Evolutionary conservation across 1,140 invertebrate genomes (phyloP).

Genomic region (Aricia agestis): DNA sequence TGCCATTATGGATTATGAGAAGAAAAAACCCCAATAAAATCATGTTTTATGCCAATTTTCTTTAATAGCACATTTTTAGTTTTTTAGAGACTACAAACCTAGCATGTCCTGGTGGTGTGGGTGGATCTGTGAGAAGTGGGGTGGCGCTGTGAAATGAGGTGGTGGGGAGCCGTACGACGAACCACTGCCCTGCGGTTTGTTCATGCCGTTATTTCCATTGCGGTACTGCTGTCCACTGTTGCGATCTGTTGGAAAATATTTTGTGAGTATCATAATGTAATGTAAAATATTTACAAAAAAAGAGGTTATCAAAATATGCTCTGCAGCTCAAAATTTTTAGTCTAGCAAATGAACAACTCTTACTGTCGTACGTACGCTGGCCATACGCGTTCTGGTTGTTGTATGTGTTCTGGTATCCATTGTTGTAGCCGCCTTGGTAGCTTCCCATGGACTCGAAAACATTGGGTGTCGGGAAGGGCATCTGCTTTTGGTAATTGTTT

Average conservation of each 20-base stretch:
- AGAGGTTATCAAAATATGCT: background rate
- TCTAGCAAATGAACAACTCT: constrained; percentile 23
- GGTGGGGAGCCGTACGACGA: constrained; percentile 66
- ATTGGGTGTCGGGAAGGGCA: constrained; percentile 67
- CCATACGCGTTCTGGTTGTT: constrained; percentile 66
- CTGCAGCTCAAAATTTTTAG: background rate
- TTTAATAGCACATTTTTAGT: too few relatives aligned
- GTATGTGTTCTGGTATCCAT: constrained; percentile 70
- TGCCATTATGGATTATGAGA: too few relatives aligned
- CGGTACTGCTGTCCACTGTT: constrained; percentile 61
- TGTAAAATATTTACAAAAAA: background rate
- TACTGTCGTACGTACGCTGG: constrained; percentile 62
- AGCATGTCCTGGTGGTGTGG: constrained; percentile 68
- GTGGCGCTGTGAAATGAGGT: constrained; percentile 61
- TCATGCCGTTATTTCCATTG: constrained; percentile 53
- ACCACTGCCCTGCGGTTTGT: constrained; percentile 58
- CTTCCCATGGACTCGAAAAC: constrained; percentile 68
- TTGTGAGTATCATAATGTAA: background rate
- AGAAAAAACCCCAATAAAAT: too few relatives aligned
- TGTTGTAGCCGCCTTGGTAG: constrained; percentile 70
- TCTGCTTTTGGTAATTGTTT: constrained; percentile 64
- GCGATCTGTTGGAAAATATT: constrained; percentile 42
- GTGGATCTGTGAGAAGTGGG: constrained; percentile 63
- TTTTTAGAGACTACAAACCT: constrained; percentile 37
- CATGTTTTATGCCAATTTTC: too few relatives aligned